Evolutionary conservation across 2,797 vertebrate species (phyloP).

Genomic region (Masticophis lateralis): DNA sequence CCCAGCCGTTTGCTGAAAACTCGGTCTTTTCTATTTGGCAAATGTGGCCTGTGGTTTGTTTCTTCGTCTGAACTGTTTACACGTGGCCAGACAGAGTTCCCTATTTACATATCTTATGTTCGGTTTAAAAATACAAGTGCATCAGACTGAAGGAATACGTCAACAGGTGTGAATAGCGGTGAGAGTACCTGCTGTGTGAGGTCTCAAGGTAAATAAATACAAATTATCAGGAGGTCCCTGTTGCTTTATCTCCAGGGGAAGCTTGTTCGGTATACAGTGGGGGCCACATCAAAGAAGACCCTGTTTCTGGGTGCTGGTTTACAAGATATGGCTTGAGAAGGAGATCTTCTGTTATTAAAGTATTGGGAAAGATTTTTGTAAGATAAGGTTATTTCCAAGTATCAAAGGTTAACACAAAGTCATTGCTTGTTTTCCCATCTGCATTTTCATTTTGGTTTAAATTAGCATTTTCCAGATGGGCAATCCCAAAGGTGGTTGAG

Average conservation of each 20-base stretch:
- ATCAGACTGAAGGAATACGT: not conserved
- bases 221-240: not conserved
- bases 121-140: not conserved
- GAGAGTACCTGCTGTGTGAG: not conserved
- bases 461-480: slow-evolving; percentile 44
- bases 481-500: slow-evolving; percentile 44
- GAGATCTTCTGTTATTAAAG: not conserved
- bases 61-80: not conserved
- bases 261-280: not conserved
- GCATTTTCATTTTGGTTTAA: slow-evolving; percentile 39
- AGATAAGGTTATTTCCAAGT: not conserved
- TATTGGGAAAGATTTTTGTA: not conserved
- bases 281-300: not conserved
- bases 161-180: not conserved
- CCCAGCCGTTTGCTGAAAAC: slow-evolving; percentile 21
- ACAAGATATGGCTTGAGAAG: not conserved
- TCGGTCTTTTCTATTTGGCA: slow-evolving; percentile 38
- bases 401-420: not conserved
- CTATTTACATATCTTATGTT: not conserved
- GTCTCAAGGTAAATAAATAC: not conserved
- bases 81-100: not conserved
- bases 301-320: not conserved
- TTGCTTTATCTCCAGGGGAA: not conserved
- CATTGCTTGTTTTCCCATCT: slow-evolving; percentile 27
- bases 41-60: not conserved